A percentile compares a stretch with the other conserved stretches of the same genome.
Evolutionary conservation across 2,113 vertebrate genomes (phyloP).

Genomic region (Brachypodius melanocephalos): DNA sequence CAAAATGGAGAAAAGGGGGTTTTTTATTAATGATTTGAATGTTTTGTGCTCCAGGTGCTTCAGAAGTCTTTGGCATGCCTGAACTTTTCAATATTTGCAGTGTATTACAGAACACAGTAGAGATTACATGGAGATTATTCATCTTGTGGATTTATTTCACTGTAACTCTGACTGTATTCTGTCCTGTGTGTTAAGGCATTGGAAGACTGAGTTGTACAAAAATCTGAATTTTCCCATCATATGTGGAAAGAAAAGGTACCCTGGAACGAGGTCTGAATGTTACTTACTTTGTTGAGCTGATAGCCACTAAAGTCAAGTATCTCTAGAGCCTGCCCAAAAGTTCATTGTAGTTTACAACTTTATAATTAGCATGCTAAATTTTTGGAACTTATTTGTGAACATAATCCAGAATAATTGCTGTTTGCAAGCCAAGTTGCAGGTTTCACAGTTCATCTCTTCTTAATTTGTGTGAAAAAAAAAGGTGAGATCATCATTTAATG

Average conservation of each 20-base stretch:
- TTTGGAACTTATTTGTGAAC: slow-evolving; percentile 7
- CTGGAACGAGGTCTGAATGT: neutral
- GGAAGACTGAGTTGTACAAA: neutral
- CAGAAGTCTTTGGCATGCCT: neutral
- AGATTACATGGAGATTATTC: neutral
- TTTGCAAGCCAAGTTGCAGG: slow-evolving; percentile 5
- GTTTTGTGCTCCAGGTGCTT: neutral
- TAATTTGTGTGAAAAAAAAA: slow-evolving; percentile 2
- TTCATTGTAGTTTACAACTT: neutral
- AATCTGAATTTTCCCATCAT: neutral
- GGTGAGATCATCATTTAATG: slow-evolving; percentile 25
- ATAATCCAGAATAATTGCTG: slow-evolving; percentile 20
- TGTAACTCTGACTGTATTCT: neutral
- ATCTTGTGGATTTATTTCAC: neutral
- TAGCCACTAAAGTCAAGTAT: neutral
- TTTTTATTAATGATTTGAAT: neutral
- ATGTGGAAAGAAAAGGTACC: neutral
- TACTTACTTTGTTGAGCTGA: neutral
- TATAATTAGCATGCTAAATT: neutral
- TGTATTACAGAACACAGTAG: neutral
- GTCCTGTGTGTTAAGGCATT: neutral
- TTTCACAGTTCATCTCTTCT: slow-evolving; percentile 34
- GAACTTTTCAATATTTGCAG: neutral
- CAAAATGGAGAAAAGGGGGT: neutral
- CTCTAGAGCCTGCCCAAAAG: neutral